These are phyloP conservation scores for Channa maculata DNA, from an alignment of 2,113 vertebrate species.

Conservation along the genomic window DNA sequence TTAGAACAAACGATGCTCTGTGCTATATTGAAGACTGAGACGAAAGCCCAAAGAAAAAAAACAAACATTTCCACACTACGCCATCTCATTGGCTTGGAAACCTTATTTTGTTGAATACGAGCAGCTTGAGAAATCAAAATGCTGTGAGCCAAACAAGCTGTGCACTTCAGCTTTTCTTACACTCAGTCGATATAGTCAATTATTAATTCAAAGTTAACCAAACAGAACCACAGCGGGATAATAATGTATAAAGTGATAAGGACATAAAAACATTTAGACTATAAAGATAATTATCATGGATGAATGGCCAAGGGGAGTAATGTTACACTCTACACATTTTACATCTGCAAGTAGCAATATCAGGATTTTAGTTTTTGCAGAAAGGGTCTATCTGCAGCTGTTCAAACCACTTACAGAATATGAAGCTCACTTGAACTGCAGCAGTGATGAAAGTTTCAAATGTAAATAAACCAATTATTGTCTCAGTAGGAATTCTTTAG, in stretches of 20 bases:
- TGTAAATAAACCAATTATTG: constrained; percentile 2
- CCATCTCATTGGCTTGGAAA: constrained; percentile 24
- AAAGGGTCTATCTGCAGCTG: constrained; percentile 3
- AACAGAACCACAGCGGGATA: constrained; percentile 7
- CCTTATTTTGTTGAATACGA: constrained; percentile 19
- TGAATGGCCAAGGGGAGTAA: background rate
- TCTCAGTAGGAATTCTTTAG: background rate
- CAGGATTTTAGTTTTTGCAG: too few species aligned
- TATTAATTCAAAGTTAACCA: constrained; percentile 4
- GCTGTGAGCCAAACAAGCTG: background rate
- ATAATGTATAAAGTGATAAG: background rate
- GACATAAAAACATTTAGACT: background rate
- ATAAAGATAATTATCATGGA: background rate
- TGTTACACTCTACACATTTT: background rate
- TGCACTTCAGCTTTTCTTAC: constrained; percentile 19
- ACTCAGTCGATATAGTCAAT: background rate
- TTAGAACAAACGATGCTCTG: constrained; percentile 29
- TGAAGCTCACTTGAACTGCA: constrained; percentile 6
- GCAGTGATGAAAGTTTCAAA: too few species aligned
- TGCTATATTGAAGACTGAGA: constrained; percentile 17
- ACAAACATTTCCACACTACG: constrained; percentile 15
- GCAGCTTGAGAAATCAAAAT: constrained; percentile 23
- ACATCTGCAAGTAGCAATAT: background rate
- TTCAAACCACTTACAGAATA: constrained; percentile 7
- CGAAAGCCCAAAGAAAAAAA: background rate